Base-by-base conservation (phyloP, 2,888 invertebrate genomes). In the Brachylomia viminalis region DNA sequence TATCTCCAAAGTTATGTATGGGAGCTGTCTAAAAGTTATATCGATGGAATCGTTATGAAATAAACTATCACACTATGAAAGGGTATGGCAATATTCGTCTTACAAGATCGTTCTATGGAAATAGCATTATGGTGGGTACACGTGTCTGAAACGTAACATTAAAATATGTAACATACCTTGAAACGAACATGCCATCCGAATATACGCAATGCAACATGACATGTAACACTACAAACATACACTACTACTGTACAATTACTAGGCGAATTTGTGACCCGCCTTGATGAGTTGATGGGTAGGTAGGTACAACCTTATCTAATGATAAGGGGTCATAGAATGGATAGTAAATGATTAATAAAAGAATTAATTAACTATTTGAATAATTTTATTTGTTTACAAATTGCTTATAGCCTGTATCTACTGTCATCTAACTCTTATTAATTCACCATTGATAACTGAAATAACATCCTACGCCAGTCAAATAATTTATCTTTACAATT, bases 361-460 rank as follows among this genome's bases (percentile, higher is more conserved):
- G 69, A 75, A 67, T 3, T 1, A 49, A n/a, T n/a, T n/a, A 52
- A 72, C 88, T 75, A 88, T 89, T 90, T 92, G 70, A 91, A 88
- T 92, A 86, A 89, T 87, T 94, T 92, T 93, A 93, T 93, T 93
- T 90, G 90, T 92, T 93, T 93, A 93, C 91, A 93, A 93, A 92
- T 92, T 90, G 87, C 91, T 92, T 93, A 93, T 88, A 87, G 90
- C 89, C 91, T 91, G 91, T 88, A 85, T 90, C 91, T 92, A 93
- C 85, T 88, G 87, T 85, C 87, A 88, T 87, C 90, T 92, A 91
- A 89, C 72, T 88, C 81, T 83, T 82, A 75, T 77, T 84, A 80
- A 82, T 77, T 79, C 83, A 80, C 71, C 77, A 75, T 83, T 83
- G 72, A 72, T 80, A 77, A 84, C 71, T 80, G 87, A 84, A 87